Evolutionary conservation across 1,140 invertebrate species (phyloP), one percentile per base, ranked within the genome.

Genomic region (Nebria ingens): DNA sequence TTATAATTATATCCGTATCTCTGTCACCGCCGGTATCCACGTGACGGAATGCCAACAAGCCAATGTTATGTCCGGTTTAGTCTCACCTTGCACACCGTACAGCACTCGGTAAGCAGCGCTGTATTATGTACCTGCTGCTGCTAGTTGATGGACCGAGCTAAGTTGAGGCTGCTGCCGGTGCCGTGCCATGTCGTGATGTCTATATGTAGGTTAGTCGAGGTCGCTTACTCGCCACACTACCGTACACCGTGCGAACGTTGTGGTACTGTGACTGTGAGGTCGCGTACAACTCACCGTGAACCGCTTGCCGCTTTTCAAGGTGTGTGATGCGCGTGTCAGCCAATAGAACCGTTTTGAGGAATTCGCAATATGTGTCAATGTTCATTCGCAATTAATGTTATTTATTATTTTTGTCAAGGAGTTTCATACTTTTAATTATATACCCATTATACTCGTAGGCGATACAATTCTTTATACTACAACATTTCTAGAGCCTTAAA

Each of bases 131-230:
- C n/a, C n/a, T n/a, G n/a, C n/a, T n/a, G n/a, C n/a, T n/a, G n/a
- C n/a, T n/a, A n/a, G n/a, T n/a, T n/a, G n/a, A n/a, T n/a, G n/a
- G n/a, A 17, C 38, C 38, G 38, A 15, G 38, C 19, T 17, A n/a
- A 17, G n/a, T n/a, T 40, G 19, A 40, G 38, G 19, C n/a, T 40
- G 38, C 38, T 17, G n/a, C 19, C 38, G 19, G 19, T 40, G 38
- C 38, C 38, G n/a, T n/a, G n/a, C n/a, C n/a, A n/a, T n/a, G n/a
- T n/a, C n/a, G n/a, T n/a, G n/a, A n/a, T n/a, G 38, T 17, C 19
- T 15, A 40, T 40, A 51, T 51, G 49, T 51, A 51, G 49, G 49
- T 51, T 51, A 51, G 17, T 21, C 21, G 49, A 51, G 49, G 49
- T 51, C 49, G 49, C 49, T 51, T 51, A 51, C 49, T 19, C 49